Evolutionary conservation across 2,888 invertebrate genomes (phyloP).

Genomic region (Thelaira solivaga): DNA sequence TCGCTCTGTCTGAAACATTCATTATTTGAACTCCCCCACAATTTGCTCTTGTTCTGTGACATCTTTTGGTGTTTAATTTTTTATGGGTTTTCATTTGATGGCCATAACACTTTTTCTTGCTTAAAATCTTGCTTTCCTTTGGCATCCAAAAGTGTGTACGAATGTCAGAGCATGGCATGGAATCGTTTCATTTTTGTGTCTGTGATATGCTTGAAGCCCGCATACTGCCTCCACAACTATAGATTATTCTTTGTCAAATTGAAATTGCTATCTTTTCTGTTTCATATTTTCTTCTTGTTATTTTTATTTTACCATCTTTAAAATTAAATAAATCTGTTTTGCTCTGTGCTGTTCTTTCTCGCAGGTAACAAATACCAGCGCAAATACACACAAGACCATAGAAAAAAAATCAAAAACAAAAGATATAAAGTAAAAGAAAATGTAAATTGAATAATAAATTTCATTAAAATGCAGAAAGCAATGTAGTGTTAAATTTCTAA

Average conservation of each 20-base stretch:
- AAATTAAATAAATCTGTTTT: constrained; percentile 21
- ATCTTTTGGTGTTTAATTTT: constrained; percentile 10
- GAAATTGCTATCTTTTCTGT: constrained; percentile 16
- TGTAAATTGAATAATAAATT: constrained; percentile 61
- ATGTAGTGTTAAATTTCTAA: constrained; percentile 57
- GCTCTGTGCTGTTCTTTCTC: not conserved
- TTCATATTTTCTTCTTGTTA: not conserved
- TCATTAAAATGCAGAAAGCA: constrained; percentile 48
- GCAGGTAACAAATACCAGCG: too few species aligned
- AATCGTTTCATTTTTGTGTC: constrained; percentile 4
- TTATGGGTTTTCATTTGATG: not conserved
- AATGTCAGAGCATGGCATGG: not conserved
- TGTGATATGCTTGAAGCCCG: constrained; percentile 22
- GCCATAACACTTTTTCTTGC: constrained; percentile 23
- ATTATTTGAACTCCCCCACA: not conserved
- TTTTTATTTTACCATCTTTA: constrained; percentile 13
- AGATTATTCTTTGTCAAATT: constrained; percentile 23
- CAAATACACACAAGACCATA: too few species aligned
- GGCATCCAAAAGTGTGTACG: too few species aligned
- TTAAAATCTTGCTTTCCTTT: too few species aligned
- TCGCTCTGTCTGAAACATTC: not conserved
- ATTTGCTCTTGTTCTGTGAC: constrained; percentile 12
- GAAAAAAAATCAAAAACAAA: too few species aligned
- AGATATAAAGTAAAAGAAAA: not conserved
- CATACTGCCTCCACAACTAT: constrained; percentile 17